Conservation (phyloP, 2,113 vertebrate genomes). For the Dromiciops gliroides region DNA sequence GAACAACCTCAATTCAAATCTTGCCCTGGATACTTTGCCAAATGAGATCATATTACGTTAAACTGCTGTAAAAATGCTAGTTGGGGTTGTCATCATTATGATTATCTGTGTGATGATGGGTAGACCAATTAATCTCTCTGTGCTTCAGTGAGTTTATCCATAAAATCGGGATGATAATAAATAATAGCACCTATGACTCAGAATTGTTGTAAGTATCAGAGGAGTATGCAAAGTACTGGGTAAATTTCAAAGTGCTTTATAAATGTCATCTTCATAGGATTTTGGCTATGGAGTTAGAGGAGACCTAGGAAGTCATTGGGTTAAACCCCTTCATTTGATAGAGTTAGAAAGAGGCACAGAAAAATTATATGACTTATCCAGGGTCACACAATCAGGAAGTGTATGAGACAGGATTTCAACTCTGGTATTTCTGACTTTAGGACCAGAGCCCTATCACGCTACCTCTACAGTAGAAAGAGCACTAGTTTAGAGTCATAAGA, state of each 20-base stretch:
- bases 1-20: too few relatives aligned
- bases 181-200: background rate
- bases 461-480: background rate
- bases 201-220: background rate
- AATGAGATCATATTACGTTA: too few relatives aligned
- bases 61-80: too few relatives aligned
- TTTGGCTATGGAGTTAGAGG: background rate
- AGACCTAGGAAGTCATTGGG: background rate
- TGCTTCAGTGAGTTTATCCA: background rate
- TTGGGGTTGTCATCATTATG: too few relatives aligned
- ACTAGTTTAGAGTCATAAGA: background rate
- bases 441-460: background rate
- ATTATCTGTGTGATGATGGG: too few relatives aligned
- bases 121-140: background rate
- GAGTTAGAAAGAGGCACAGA: background rate
- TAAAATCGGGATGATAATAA: background rate
- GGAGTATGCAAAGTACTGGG: background rate
- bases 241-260: background rate
- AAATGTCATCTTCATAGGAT: background rate
- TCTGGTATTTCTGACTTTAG: background rate
- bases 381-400: background rate
- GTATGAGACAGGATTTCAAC: background rate
- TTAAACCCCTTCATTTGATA: background rate
- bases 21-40: too few relatives aligned
- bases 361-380: background rate